phyloP scores from a whole-genome alignment of 2,888 invertebrate species.

The Drosophila recens region DNA sequence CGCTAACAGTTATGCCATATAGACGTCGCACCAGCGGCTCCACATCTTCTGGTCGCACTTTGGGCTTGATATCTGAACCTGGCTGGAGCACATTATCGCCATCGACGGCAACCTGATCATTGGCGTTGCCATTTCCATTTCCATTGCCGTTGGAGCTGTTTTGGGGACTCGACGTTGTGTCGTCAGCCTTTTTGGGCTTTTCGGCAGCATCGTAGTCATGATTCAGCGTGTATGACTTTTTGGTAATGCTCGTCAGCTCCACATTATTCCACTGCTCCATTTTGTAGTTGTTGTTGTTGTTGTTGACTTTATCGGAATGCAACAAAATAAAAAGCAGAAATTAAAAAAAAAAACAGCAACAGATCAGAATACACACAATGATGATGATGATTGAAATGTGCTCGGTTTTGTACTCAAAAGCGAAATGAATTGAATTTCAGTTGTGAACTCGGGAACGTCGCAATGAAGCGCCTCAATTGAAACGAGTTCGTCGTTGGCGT shows the following conservation, averaged over 20 bases:
- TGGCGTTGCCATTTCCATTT: constrained; percentile 27
- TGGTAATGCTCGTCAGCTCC: constrained; percentile 80
- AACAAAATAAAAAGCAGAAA: constrained; percentile 22
- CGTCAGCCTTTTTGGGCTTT: constrained; percentile 46
- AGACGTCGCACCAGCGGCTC: constrained; percentile 82
- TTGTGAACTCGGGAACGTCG: constrained; percentile 25
- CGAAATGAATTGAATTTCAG: constrained; percentile 71
- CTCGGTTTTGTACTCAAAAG: constrained; percentile 55
- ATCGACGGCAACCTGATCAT: constrained; percentile 4
- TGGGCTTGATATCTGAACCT: constrained; percentile 84
- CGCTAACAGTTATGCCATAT: constrained; percentile 84
- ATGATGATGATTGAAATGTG: constrained; percentile 48
- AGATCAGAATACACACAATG: constrained; percentile 59
- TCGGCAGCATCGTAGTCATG: constrained; percentile 76
- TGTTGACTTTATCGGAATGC: constrained; percentile 43
- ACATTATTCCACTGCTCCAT: constrained; percentile 83
- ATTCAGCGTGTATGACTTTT: constrained; percentile 83
- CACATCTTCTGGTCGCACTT: constrained; percentile 76
- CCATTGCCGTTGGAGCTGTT: constrained; percentile 28
- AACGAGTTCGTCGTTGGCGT: constrained; percentile 68
- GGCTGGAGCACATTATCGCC: constrained; percentile 76
- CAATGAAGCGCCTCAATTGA: constrained; percentile 60
- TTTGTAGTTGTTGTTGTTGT: constrained; percentile 29
- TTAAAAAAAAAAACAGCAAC: constrained; percentile 1
- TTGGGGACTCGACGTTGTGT: constrained; percentile 27